Percentiles rank a stretch among this genome's conserved stretches.
phyloP scores from a whole-genome alignment of 2,797 vertebrate genomes.

The Rhinichthys osculus region DNA sequence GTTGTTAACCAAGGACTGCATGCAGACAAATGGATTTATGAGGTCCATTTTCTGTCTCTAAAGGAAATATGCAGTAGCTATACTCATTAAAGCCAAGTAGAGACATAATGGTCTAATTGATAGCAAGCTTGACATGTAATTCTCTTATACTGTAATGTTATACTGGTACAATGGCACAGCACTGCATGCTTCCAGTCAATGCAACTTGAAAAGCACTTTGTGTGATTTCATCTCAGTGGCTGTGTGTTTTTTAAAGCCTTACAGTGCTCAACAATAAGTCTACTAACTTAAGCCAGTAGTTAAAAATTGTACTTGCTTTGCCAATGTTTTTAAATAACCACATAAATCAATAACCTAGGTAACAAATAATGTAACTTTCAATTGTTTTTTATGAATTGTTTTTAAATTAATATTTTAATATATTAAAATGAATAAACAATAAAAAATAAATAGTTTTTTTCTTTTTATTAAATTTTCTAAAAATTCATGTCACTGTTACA shows the following conservation, averaged over 20 bases:
- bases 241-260: background rate
- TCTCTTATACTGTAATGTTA: constrained; percentile 22
- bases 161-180: constrained; percentile 14
- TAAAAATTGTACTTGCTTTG: background rate
- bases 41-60: constrained; percentile 46
- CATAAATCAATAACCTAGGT: no score
- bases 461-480: no score
- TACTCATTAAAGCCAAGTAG: constrained; percentile 50
- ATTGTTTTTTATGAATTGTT: no score
- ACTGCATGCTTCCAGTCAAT: background rate
- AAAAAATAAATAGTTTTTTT: no score
- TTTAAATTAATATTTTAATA: no score
- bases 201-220: background rate
- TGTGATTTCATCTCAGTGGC: background rate
- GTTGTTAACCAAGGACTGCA: constrained; percentile 53
- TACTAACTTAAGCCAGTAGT: background rate
- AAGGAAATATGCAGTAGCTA: constrained; percentile 37
- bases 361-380: no score
- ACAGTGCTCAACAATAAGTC: background rate
- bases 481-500: no score
- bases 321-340: no score
- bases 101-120: constrained; percentile 49
- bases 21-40: constrained; percentile 54
- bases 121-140: constrained; percentile 24
- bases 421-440: no score